A percentile compares a stretch with the other conserved stretches of the same genome.
Conservation (phyloP, 1,140 invertebrate genomes). For the Scaptomyza graminum region DNA sequence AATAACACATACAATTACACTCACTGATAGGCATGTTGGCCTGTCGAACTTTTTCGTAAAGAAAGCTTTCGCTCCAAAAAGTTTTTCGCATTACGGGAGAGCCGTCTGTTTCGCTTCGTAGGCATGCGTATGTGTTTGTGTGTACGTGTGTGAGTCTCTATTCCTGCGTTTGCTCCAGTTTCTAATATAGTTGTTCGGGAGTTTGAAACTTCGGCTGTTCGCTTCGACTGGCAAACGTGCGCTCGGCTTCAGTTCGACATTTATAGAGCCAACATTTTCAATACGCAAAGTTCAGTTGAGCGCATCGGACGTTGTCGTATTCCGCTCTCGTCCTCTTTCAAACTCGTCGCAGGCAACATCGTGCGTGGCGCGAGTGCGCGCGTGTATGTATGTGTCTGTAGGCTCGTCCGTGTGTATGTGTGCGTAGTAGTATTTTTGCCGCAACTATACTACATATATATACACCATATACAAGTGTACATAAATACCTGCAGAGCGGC, state of each 20-base stretch:
- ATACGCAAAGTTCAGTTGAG: slow-evolving; percentile 82
- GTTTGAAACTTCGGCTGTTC: slow-evolving; percentile 45
- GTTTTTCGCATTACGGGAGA: slow-evolving; percentile 50
- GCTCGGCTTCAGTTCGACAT: slow-evolving; percentile 40
- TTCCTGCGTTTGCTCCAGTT: slow-evolving; percentile 73
- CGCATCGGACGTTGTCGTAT: slow-evolving; percentile 76
- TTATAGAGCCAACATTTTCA: slow-evolving; percentile 62
- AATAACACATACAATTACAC: slow-evolving; percentile 11
- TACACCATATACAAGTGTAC: slow-evolving; percentile 2
- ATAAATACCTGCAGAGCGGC: slow-evolving; percentile 48
- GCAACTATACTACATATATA: slow-evolving; percentile 34
- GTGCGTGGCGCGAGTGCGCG: slow-evolving; percentile 38
- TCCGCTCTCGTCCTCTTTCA: slow-evolving; percentile 41
- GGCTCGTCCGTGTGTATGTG: slow-evolving; percentile 34
- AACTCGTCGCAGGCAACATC: slow-evolving; percentile 28
- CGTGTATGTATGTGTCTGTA: slow-evolving; percentile 9
- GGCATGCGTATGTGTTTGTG: slow-evolving; percentile 20
- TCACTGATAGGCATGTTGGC: slow-evolving; percentile 28
- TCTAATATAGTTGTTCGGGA: slow-evolving; percentile 42
- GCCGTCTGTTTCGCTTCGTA: slow-evolving; percentile 4
- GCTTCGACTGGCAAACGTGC: slow-evolving; percentile 17
- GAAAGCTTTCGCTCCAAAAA: slow-evolving; percentile 66
- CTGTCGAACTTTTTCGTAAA: slow-evolving; percentile 54
- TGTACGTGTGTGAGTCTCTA: slow-evolving; percentile 30
- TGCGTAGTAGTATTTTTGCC: slow-evolving; percentile 73